Conservation (phyloP, 2,113 vertebrate species). For the Cyanoramphus novaezelandiae region DNA sequence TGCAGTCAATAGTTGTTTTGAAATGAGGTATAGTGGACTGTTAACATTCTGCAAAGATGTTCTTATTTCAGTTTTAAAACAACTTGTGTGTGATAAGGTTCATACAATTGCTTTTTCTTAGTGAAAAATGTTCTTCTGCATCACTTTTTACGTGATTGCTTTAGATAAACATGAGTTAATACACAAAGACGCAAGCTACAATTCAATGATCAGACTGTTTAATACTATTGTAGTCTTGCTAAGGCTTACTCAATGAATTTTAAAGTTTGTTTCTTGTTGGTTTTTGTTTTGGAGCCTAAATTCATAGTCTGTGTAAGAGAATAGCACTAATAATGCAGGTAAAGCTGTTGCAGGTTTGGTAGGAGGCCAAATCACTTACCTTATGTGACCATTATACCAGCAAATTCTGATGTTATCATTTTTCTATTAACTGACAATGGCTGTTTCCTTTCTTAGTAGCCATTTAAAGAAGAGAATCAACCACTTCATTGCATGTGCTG, state of each 20-base stretch:
- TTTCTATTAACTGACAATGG: neutral
- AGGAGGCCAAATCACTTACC: neutral
- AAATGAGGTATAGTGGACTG: neutral
- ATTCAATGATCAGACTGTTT: neutral
- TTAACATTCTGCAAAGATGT: neutral
- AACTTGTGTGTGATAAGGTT: neutral
- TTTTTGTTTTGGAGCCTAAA: neutral
- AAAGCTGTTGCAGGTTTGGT: neutral
- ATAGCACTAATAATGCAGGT: neutral
- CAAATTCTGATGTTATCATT: neutral
- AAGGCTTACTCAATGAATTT: neutral
- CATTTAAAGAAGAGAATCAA: neutral
- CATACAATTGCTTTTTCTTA: neutral
- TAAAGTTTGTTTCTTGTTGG: neutral
- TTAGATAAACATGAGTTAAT: neutral
- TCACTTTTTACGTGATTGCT: neutral
- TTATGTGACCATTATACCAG: neutral
- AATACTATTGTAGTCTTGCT: neutral
- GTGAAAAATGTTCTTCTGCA: neutral
- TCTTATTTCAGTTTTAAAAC: neutral
- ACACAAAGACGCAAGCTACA: neutral
- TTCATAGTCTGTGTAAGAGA: neutral
- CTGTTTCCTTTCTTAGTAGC: neutral
- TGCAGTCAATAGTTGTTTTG: neutral
- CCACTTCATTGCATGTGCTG: neutral